These are phyloP conservation scores for Buphagus erythrorhynchus DNA, from an alignment of 2,797 vertebrate species.

Conservation along the genomic window DNA sequence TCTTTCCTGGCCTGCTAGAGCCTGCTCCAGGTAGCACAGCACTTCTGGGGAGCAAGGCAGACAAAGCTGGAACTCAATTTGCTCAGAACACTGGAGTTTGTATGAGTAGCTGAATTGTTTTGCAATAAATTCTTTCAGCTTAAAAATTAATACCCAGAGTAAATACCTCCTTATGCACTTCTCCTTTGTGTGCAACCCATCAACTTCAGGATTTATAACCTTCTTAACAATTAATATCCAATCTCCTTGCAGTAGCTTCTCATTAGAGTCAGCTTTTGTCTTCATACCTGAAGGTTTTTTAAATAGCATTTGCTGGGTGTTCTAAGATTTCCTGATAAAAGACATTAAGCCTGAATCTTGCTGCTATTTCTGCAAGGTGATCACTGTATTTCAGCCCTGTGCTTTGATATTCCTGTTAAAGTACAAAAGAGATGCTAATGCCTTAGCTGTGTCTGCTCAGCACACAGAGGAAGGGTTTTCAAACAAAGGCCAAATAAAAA, in stretches of 20 bases:
- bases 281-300: background rate
- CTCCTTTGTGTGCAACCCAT: background rate
- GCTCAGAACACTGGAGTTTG: background rate
- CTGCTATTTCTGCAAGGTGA: background rate
- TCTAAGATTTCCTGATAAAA: background rate
- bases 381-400: background rate
- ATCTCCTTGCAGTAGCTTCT: conserved; percentile 17
- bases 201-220: conserved; percentile 19
- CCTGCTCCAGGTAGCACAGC: background rate
- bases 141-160: conserved; percentile 17
- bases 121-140: background rate
- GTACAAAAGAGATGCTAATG: background rate
- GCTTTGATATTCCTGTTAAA: background rate
- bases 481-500: conserved; percentile 14
- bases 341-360: background rate
- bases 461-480: background rate
- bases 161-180: conserved; percentile 18
- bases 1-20: background rate
- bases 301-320: background rate
- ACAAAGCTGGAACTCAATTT: background rate
- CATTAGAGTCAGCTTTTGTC: background rate
- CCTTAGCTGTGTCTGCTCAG: background rate
- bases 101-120: background rate
- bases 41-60: background rate
- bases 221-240: conserved; percentile 36